A percentile compares a stretch with the other conserved stretches of the same genome.
Evolutionary conservation across 2,797 vertebrate genomes (phyloP).

Genomic region (Peromyscus attwateri): DNA sequence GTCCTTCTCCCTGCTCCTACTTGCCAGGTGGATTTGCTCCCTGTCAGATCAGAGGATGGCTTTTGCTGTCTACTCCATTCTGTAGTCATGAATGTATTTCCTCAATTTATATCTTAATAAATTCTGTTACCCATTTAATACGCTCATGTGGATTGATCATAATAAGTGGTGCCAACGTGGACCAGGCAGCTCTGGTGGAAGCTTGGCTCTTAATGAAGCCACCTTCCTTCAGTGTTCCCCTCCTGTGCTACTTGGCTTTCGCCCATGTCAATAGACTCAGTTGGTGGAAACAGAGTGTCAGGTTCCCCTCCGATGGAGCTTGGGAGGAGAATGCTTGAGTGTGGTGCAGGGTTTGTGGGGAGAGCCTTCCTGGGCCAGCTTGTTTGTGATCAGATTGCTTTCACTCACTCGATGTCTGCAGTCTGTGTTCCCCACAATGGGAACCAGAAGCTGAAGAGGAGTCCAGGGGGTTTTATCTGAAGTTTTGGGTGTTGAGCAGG

Average conservation of each 20-base stretch:
- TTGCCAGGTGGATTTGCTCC: too few relatives aligned
- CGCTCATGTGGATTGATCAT: too few relatives aligned
- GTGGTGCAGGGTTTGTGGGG: not conserved
- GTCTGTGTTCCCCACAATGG: not conserved
- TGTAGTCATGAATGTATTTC: too few relatives aligned
- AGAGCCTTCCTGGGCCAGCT: not conserved
- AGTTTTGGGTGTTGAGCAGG: not conserved
- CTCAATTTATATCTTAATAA: too few relatives aligned
- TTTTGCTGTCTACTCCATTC: too few relatives aligned
- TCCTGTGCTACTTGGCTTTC: not conserved
- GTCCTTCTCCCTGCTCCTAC: too few relatives aligned
- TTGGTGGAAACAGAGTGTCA: not conserved
- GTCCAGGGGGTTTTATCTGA: not conserved
- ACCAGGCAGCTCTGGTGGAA: not conserved
- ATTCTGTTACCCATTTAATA: too few relatives aligned
- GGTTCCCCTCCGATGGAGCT: accelerated
- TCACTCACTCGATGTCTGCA: not conserved
- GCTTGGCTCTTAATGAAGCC: not conserved
- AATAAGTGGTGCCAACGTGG: too few relatives aligned
- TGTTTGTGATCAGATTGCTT: too few relatives aligned
- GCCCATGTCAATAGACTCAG: not conserved
- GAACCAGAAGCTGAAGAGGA: not conserved
- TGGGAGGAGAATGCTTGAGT: too few relatives aligned
- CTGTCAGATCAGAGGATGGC: too few relatives aligned
- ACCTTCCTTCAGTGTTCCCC: not conserved